Evolutionary conservation across 2,797 vertebrate genomes (phyloP), one percentile per base, ranked within the genome.

Genomic region (Pseudochirops cupreus): DNA sequence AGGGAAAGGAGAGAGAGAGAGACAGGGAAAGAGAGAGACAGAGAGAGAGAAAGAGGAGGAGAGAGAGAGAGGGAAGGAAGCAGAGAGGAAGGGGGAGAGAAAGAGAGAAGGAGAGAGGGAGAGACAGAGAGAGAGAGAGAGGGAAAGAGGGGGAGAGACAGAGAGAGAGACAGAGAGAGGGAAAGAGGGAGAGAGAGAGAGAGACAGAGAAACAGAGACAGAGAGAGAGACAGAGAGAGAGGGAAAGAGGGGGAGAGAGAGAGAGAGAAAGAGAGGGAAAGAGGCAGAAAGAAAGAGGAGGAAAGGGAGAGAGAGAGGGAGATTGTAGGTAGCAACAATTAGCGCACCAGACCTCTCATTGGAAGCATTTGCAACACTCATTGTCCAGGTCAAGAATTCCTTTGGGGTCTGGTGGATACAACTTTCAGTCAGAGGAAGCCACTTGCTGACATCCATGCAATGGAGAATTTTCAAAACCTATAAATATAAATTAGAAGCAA

Each of bases 401-500:
- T 98, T 97, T 94, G 98, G 97, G 96, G 98, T 99, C 96, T 99
- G 98, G 94, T 97, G 97, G 91, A 97, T 93, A 57, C 46, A 96
- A 14, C 93, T 94, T 59, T 99, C 99, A 46, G 97, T 98, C 98
- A 99, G 99, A 10, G 94, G 97, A 96, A 99, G 98, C 91, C 99
- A 97, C 10, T 97, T 98, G 56, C 96, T 98, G 50, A 98, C 96
- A 96, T 99, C 98, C 97, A 99, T 97, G 95, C 97, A 97, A 92
- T 98, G 98, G 95, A 99, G 98, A 97, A 99, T 98, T 94, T 99
- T 99, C 96, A 99, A 98, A 91, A 99, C 99, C 99, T 99, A 98
- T 74, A 95, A 29, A 96, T 56, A 87, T 54, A 87, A 87, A 46
- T 5, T 91, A 87, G 82, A 82, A 96, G 59, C 39, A 92, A 94